These are phyloP conservation scores for Cryptotis parvus DNA, from an alignment of 2,113 vertebrate genomes.

Conservation along the genomic window DNA sequence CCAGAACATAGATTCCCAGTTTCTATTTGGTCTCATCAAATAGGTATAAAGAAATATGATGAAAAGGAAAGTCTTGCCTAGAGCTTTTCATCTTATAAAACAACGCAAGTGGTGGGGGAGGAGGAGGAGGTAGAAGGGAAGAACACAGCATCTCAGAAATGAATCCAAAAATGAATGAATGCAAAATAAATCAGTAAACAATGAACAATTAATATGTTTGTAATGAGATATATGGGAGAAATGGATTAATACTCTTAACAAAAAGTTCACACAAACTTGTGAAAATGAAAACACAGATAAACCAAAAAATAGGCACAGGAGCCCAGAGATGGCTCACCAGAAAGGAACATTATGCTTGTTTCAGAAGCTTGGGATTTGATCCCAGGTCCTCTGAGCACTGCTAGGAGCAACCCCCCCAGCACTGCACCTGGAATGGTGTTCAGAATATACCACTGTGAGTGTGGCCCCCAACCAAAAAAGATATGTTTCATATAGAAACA, in stretches of 20 bases:
- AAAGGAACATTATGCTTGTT: too few species aligned
- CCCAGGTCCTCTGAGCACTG: too few species aligned
- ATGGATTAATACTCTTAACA: background rate
- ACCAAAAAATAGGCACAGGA: background rate
- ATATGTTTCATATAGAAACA: background rate
- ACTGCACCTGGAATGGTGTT: too few species aligned
- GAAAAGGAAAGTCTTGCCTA: background rate
- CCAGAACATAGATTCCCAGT: too few species aligned
- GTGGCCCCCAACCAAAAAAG: too few species aligned
- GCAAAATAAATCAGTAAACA: background rate
- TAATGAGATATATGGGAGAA: constrained; percentile 6
- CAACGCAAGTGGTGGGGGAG: background rate
- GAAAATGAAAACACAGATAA: constrained; percentile 27
- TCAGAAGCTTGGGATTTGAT: too few species aligned
- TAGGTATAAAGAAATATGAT: too few species aligned
- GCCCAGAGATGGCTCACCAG: too few species aligned
- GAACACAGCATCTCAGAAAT: background rate
- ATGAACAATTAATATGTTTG: background rate
- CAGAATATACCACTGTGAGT: too few species aligned
- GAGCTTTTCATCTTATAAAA: background rate
- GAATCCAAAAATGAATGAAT: constrained; percentile 3
- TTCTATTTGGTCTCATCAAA: too few species aligned
- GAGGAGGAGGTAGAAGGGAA: too few species aligned
- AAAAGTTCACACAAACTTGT: background rate
- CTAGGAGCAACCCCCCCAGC: too few species aligned